phyloP scores from a whole-genome alignment of 2,888 invertebrate species.

The Pristionchus fissidentatus region DNA sequence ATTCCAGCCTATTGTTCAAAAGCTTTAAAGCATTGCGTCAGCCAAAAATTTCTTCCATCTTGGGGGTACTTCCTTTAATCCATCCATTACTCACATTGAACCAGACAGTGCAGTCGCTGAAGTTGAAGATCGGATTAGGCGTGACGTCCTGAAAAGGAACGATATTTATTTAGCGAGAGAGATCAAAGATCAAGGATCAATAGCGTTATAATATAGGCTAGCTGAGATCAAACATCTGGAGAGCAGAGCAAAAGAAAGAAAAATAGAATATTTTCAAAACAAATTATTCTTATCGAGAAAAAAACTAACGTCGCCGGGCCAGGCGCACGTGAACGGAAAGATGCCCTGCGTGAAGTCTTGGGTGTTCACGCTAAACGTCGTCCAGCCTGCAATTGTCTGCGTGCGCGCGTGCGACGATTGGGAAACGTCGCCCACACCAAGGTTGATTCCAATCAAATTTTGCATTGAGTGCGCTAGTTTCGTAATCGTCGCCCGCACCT shows the following conservation, averaged over 20 bases:
- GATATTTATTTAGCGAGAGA: not conserved
- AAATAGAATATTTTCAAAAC: too few species aligned
- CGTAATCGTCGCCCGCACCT: slow-evolving; percentile 7
- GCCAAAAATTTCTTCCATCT: too few species aligned
- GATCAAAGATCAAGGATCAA: not conserved
- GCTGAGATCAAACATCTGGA: too few species aligned
- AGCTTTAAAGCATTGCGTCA: too few species aligned
- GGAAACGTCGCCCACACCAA: slow-evolving; percentile 20
- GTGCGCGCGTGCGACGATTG: not conserved
- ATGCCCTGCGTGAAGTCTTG: slow-evolving; percentile 7
- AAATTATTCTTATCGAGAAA: too few species aligned
- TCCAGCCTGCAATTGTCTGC: slow-evolving; percentile 41
- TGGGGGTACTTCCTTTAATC: too few species aligned
- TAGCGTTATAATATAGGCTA: not conserved
- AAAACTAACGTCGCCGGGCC: slow-evolving; percentile 2
- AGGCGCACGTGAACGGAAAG: slow-evolving; percentile 20
- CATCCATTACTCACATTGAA: not conserved
- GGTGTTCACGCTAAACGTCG: not conserved
- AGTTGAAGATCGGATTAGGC: not conserved
- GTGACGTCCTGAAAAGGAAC: not conserved
- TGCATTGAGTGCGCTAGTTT: not conserved
- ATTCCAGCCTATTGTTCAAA: too few species aligned
- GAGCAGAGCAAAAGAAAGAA: too few species aligned
- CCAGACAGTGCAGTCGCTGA: not conserved
- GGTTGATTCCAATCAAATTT: not conserved